Evolutionary conservation across 1,140 invertebrate genomes (phyloP), one percentile per base, ranked within the genome.

Genomic region (Popillia japonica): DNA sequence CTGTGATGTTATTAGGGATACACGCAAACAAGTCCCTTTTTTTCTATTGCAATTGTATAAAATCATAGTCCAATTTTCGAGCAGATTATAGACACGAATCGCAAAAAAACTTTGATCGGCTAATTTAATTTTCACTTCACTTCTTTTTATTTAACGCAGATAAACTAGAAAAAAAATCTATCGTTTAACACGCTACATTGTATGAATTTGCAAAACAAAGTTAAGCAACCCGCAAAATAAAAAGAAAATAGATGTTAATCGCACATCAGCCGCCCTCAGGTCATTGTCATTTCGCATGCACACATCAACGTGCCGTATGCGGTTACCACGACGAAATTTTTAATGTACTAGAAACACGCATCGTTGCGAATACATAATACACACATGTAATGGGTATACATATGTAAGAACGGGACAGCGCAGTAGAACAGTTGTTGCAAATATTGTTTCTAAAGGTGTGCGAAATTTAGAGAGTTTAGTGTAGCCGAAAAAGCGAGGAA

Each of bases 351-450:
- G 48, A 55, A 55, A 55, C 48, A 55, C 48, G 48, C 48, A 55
- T 17, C 48, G 48, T 55, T 17, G 48, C 48, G 48, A 55, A 55
- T 55, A 55, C 48, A 55, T 55, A 55, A 55, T 55, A 55, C 48
- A 55, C 17, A 55, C 48, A 7, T 0, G 14, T n/a, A 14, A 17
- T 55, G 48, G n/a, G 48, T 55, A 55, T 17, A 17, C 17, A n/a
- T 55, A 17, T 44, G 42, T 44, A 44, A 44, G 42, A 44, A 14
- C 7, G 42, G 42, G 42, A 14, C 8, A 44, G 9, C 48, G 48
- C 17, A 55, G 3, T 17, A 14, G 48, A 34, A 34, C 48, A 17
- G 48, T 6, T 6, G 14, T n/a, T 17, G 48, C 48, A 55, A 17
- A 55, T 55, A 55, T 55, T 17, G 48, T 55, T 55, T 55, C 48